A percentile compares a stretch with the other conserved stretches of the same genome.
Evolutionary conservation across 1,140 invertebrate species (phyloP).

Genomic region (Batillaria attramentaria): DNA sequence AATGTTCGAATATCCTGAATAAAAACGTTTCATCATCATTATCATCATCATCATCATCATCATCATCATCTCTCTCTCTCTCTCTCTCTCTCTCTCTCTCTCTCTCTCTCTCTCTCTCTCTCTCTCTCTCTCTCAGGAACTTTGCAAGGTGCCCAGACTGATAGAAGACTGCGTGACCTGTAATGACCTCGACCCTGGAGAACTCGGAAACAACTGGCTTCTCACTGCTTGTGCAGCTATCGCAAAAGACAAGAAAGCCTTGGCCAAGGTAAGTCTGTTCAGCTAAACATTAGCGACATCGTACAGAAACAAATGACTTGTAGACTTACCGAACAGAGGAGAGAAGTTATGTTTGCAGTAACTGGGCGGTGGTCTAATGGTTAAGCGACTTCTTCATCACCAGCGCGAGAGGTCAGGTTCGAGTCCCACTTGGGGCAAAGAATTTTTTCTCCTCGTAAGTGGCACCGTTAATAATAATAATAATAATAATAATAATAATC

Average conservation of each 20-base stretch:
- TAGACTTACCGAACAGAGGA: no score
- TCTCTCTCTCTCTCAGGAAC: slow-evolving; percentile 57
- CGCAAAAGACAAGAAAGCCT: slow-evolving; percentile 54
- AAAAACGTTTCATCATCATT: background rate
- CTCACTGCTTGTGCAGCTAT: slow-evolving; percentile 76
- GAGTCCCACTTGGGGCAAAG: no score
- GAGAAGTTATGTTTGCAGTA: no score
- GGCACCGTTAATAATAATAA: no score
- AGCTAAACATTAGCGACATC: no score
- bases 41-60: background rate
- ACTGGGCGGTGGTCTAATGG: no score
- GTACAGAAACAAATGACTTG: no score
- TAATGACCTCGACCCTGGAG: slow-evolving; percentile 76
- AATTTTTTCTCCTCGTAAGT: no score
- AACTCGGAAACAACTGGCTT: slow-evolving; percentile 77
- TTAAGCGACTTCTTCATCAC: no score
- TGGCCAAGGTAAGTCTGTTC: slow-evolving; percentile 54
- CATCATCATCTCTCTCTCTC: background rate
- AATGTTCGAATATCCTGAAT: background rate
- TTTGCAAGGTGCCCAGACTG: slow-evolving; percentile 71
- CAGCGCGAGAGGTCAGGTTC: no score
- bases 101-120: background rate
- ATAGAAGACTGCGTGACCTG: slow-evolving; percentile 75
- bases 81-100: background rate
- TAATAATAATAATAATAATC: no score